Evolutionary conservation across 2,888 invertebrate species (phyloP).

Genomic region (Cataglyphis albicans): DNA sequence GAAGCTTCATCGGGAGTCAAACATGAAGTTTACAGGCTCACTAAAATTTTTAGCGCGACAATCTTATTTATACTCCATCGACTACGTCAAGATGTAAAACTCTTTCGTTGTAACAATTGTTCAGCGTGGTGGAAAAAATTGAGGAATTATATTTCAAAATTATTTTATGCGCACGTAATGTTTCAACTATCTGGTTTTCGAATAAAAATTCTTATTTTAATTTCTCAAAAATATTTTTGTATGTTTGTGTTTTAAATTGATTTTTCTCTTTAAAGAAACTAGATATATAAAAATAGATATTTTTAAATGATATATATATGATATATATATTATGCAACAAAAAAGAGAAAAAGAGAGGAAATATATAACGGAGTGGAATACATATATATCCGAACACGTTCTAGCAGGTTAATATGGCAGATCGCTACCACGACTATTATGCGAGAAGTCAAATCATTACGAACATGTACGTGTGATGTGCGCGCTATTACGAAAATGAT

Average conservation of each 20-base stretch:
- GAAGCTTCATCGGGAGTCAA: constrained; percentile 19
- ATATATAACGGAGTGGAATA: background rate
- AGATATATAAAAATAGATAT: background rate
- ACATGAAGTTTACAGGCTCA: constrained; percentile 1
- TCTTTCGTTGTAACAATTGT: background rate
- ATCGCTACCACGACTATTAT: constrained; percentile 45
- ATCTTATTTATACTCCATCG: constrained; percentile 2
- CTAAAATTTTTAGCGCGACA: constrained; percentile 40
- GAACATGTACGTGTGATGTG: constrained; percentile 50
- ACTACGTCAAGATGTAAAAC: background rate
- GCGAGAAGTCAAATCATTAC: constrained; percentile 50
- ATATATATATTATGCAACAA: background rate
- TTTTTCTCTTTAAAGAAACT: background rate
- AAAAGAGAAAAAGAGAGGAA: background rate
- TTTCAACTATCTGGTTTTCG: background rate
- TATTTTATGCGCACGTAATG: background rate
- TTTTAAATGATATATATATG: background rate
- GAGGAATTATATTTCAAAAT: background rate
- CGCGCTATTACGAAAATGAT: constrained; percentile 55
- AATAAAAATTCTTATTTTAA: background rate
- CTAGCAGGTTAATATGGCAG: constrained; percentile 23
- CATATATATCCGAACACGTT: constrained; percentile 41
- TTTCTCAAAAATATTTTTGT: background rate
- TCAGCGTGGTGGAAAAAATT: background rate
- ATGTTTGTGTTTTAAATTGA: background rate